Conservation (phyloP, 2,888 invertebrate genomes). For the Itoplectis maculator region DNA sequence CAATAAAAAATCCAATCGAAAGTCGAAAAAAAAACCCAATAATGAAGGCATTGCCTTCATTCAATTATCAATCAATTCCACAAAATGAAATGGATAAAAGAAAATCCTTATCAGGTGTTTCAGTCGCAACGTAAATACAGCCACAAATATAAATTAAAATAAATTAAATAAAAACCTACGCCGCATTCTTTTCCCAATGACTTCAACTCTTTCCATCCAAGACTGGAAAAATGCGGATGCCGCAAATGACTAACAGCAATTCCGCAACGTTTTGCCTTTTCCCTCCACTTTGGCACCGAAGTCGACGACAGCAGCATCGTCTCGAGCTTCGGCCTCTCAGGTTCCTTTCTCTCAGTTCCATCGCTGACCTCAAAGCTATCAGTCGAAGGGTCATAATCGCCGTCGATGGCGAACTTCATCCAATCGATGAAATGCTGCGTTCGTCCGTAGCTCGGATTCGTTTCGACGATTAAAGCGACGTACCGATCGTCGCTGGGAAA, state of each 20-base stretch:
- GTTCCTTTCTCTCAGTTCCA: constrained; percentile 21
- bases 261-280: constrained; percentile 68
- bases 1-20: too few relatives aligned
- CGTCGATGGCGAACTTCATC: constrained; percentile 72
- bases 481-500: constrained; percentile 62
- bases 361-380: constrained; percentile 67
- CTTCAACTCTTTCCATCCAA: constrained; percentile 67
- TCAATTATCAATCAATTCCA: too few relatives aligned
- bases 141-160: too few relatives aligned
- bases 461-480: constrained; percentile 66
- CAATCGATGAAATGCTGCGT: constrained; percentile 73
- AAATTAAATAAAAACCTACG: constrained; percentile 60
- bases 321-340: constrained; percentile 38
- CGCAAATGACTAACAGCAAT: constrained; percentile 66
- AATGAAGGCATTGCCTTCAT: too few relatives aligned
- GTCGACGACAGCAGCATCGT: constrained; percentile 26
- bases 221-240: constrained; percentile 65
- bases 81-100: neutral
- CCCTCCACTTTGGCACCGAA: constrained; percentile 59
- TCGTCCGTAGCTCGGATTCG: constrained; percentile 69
- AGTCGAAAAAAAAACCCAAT: too few relatives aligned
- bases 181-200: constrained; percentile 55
- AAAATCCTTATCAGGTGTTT: too few relatives aligned
- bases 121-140: too few relatives aligned
- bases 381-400: constrained; percentile 59